phyloP scores from a whole-genome alignment of 1,140 invertebrate genomes.

The Drosophila orena region DNA sequence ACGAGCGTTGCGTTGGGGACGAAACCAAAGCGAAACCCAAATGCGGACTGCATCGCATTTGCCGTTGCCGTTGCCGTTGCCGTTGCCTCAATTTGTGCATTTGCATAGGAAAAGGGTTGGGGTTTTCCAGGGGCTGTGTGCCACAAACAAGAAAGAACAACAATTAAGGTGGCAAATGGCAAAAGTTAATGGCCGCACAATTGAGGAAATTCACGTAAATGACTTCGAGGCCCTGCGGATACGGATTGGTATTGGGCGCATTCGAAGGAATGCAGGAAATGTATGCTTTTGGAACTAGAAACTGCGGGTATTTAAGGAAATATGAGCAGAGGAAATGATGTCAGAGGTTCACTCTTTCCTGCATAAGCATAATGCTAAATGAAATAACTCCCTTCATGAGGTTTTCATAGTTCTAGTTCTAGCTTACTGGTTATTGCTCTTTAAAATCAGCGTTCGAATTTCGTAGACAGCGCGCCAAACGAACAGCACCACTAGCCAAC shows the following conservation, averaged over 20 bases:
- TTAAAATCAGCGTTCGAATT: neutral
- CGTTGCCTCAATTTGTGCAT: constrained; percentile 70
- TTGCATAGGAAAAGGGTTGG: constrained; percentile 54
- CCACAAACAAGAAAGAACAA: constrained; percentile 51
- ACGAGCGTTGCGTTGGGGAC: constrained; percentile 45
- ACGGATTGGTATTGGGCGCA: constrained; percentile 11
- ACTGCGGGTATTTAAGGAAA: constrained; percentile 34
- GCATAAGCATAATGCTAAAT: too few relatives aligned
- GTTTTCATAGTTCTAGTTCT: too few relatives aligned
- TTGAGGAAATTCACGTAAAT: constrained; percentile 51
- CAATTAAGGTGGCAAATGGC: constrained; percentile 68
- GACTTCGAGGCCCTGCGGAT: constrained; percentile 8
- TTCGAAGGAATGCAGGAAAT: constrained; percentile 39
- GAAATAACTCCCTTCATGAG: too few relatives aligned
- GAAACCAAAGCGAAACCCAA: constrained; percentile 1
- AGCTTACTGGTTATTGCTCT: too few relatives aligned
- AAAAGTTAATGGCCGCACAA: constrained; percentile 72
- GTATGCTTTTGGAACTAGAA: constrained; percentile 6
- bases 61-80: constrained; percentile 59
- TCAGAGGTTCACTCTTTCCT: neutral
- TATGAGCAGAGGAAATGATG: constrained; percentile 26
- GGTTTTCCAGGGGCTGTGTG: constrained; percentile 5
- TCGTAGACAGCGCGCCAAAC: neutral
- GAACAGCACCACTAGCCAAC: neutral
- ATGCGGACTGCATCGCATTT: constrained; percentile 61